These are phyloP conservation scores for Onychorhynchus coronatus DNA, from an alignment of 2,113 vertebrate species.

Conservation along the genomic window DNA sequence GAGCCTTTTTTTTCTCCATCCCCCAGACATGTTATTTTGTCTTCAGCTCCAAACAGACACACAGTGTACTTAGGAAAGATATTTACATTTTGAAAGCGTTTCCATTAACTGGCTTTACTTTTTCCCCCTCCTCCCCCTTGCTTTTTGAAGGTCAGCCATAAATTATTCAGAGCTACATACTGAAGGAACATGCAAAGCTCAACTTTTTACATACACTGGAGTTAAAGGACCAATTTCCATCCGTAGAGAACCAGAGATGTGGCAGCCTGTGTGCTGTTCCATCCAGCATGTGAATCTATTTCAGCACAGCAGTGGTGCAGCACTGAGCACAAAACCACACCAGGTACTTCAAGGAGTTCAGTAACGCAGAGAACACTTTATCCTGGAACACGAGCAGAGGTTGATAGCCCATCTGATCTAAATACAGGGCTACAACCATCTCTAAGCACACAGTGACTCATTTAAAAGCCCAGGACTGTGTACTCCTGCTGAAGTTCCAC, in stretches of 20 bases:
- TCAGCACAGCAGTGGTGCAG: not conserved
- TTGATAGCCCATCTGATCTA: not conserved
- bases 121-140: not conserved
- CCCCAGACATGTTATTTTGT: conserved; percentile 32
- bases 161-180: conserved; percentile 49
- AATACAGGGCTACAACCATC: not conserved
- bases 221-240: not conserved
- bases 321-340: not conserved
- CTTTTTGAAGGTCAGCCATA: conserved; percentile 50
- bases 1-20: not conserved
- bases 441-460: not conserved
- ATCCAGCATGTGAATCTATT: not conserved
- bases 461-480: not conserved
- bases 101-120: not conserved
- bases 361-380: not conserved
- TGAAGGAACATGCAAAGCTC: not conserved
- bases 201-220: not conserved
- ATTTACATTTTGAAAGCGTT: conserved; percentile 37
- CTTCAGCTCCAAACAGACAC: not conserved
- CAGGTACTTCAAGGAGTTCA: not conserved
- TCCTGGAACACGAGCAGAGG: not conserved
- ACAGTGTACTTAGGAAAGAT: not conserved
- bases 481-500: not conserved
- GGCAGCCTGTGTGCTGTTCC: not conserved
- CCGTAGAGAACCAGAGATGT: not conserved